Evolutionary conservation across 1,140 invertebrate genomes (phyloP), one percentile per base, ranked within the genome.

Genomic region (Adoxophyes honmai): DNA sequence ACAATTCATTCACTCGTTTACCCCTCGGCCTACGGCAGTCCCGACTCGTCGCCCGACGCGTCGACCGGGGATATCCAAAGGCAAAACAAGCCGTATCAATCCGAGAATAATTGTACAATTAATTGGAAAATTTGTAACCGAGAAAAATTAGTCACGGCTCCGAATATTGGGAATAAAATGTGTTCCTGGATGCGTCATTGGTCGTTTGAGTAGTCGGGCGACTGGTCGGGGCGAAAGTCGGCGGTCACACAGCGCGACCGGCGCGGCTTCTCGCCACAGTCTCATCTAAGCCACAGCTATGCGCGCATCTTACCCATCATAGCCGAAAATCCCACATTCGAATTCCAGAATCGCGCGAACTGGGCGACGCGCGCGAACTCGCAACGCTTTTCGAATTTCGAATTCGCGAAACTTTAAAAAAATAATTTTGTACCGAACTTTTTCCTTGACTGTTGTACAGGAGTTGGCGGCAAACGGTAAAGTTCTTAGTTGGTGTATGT

Each of bases 251-350:
- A 74, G 75, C 72, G 72, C 73, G 76, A 73, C 70, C 66, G 76
- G 70, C 73, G 74, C 81, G 70, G 75, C 72, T 81, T 69, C 72
- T 72, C 73, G 75, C 78, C 80, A 88, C 85, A 88, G 85, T 88
- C 85, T 83, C 82, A 81, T 88, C 81, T 88, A 88, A 88, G 74
- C 85, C 78, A 78, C 78, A 79, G 85, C 82, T 88, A 88, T 88
- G 85, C 78, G 85, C 76, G 77, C 85, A 88, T 88, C 85, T 71
- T 86, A 81, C 85, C 85, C 72, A 78, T 76, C 72, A 83, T 86
- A 88, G 77, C 78, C 82, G 78, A 86, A 84, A 83, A 75, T 81
- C 76, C 75, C 75, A 70, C 73, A 76, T 73, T 75, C 78, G 67
- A 69, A 69, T 67, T 73, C 73, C 65, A 66, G 74, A 79, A 55